Evolutionary conservation across 1,140 invertebrate genomes (phyloP).

Genomic region (Batillaria attramentaria): DNA sequence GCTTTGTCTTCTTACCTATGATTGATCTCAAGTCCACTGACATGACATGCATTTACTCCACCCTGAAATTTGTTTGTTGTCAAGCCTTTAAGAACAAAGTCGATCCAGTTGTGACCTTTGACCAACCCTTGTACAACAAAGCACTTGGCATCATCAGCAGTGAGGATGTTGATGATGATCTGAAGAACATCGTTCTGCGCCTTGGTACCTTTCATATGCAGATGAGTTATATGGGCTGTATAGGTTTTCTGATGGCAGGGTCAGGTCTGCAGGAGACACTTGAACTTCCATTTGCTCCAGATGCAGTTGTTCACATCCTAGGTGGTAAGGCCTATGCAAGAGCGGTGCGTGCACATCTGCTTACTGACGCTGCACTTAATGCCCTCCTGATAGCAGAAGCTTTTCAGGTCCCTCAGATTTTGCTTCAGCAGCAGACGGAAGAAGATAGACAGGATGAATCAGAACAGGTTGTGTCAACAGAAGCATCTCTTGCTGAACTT

Average conservation of each 20-base stretch:
- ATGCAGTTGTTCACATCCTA: slow-evolving; percentile 65
- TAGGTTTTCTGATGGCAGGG: slow-evolving; percentile 50
- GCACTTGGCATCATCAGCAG: slow-evolving; percentile 37
- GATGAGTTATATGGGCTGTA: slow-evolving; percentile 54
- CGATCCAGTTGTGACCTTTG: slow-evolving; percentile 54
- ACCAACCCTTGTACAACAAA: slow-evolving; percentile 60
- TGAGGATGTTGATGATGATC: slow-evolving; percentile 31
- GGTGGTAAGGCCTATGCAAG: slow-evolving; percentile 67
- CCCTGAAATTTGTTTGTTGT: slow-evolving; percentile 47
- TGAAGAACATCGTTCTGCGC: slow-evolving; percentile 34
- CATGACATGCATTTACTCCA: slow-evolving; percentile 56
- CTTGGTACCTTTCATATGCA: slow-evolving; percentile 47
- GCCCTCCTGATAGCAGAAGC: slow-evolving; percentile 11
- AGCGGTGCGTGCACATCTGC: slow-evolving; percentile 68
- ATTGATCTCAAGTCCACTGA: slow-evolving; percentile 57
- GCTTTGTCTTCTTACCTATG: slow-evolving; percentile 57
- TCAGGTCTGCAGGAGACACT: slow-evolving; percentile 46
- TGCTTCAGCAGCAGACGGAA: background rate
- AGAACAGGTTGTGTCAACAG: background rate
- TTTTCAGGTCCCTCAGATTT: slow-evolving; percentile 10
- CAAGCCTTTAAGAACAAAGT: slow-evolving; percentile 30
- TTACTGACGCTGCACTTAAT: slow-evolving; percentile 39
- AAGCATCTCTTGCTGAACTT: background rate
- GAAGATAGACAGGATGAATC: background rate
- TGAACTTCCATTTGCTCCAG: slow-evolving; percentile 47